Percentiles rank a stretch among this genome's conserved stretches.
phyloP scores from a whole-genome alignment of 2,113 vertebrate genomes.

The Lepus timidus region DNA sequence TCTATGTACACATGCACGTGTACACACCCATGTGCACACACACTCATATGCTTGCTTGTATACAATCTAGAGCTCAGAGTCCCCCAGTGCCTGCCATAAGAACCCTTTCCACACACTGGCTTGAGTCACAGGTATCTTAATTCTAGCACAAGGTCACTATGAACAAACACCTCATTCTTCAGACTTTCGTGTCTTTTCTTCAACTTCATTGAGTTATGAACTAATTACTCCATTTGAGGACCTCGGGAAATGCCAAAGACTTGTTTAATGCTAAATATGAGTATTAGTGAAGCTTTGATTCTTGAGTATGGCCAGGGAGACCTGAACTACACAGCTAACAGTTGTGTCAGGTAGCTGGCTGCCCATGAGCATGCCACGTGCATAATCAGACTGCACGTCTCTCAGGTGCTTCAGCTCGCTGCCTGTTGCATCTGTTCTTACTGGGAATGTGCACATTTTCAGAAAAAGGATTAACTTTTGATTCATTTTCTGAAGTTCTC shows the following conservation, averaged over 20 bases:
- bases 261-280: constrained; percentile 57
- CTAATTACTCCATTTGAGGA: constrained; percentile 64
- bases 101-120: not conserved
- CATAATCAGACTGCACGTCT: not conserved
- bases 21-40: not conserved
- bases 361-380: fast-evolving
- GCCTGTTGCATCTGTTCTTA: not conserved
- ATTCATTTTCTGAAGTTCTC: constrained; percentile 2
- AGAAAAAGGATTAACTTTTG: constrained; percentile 18
- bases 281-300: constrained; percentile 72
- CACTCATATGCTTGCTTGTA: too few relatives aligned
- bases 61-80: not conserved
- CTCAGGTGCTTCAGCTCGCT: not conserved
- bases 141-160: too few relatives aligned
- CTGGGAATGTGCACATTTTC: not conserved
- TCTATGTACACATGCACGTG: not conserved
- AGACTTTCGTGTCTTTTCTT: constrained; percentile 38
- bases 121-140: too few relatives aligned
- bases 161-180: not conserved
- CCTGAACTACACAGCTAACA: constrained; percentile 47
- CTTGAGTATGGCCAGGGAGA: constrained; percentile 49
- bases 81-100: not conserved
- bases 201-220: constrained; percentile 27
- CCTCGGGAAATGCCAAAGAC: constrained; percentile 53
- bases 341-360: constrained; percentile 45